Evolutionary conservation across 2,888 invertebrate genomes (phyloP), one percentile per base, ranked within the genome.

Genomic region (Apotomis betuletana): DNA sequence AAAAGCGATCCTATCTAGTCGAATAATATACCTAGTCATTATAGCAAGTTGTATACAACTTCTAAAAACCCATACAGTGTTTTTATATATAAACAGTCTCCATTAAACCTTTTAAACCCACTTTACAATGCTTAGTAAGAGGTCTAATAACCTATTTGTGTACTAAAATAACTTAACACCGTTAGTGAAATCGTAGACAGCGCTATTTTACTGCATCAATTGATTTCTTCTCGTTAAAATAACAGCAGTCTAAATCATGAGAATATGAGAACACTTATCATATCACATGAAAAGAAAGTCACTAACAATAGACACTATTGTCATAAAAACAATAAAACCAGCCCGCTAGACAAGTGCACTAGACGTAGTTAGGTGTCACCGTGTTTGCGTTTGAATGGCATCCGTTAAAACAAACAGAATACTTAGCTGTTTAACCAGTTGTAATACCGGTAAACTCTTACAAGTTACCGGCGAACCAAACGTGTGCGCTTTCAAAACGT

Each of bases 361-460:
- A 70, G 63, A 63, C 63, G 69, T 70, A 70, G n/a, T n/a, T n/a
- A n/a, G 51, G 70, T 58, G 70, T 59, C 36, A 36, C 49, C 73
- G 76, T 85, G 82, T 85, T 85, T 85, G 82, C 81, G 81, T 85
- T 80, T 78, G 75, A 83, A 83, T 80, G 82, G 81, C 80, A 76
- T 76, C 76, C 79, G 75, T 76, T 79, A 70, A 76, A 79, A 77
- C 75, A 77, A 82, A 78, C 83, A 72, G 67, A 63, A 69, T 67
- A 71, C 71, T 65, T 67, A 74, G 71, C 81, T 87, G 86, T 86
- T 83, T 86, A 81, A 86, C 84, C 87, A 86, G 86, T 86, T 84
- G 85, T 77, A 76, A 74, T 12, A 27, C 60, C 60, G 46, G 46
- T 9, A 61, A 13, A 27, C n/a, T 62, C 36, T 62, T 49, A 49